Evolutionary conservation across 2,888 invertebrate genomes (phyloP).

Genomic region (Cerceris ruficornis): DNA sequence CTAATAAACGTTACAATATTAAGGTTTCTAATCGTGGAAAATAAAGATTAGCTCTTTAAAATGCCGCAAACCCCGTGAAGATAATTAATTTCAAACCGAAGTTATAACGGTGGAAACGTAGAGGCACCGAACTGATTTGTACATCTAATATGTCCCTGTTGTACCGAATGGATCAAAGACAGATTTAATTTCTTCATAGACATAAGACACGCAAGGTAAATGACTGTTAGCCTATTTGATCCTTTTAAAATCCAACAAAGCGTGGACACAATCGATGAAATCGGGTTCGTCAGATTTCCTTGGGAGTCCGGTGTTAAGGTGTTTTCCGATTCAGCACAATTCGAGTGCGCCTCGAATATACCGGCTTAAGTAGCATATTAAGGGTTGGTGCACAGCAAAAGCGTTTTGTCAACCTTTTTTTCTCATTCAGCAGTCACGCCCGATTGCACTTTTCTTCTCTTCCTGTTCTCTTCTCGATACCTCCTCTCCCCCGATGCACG

Average conservation of each 20-base stretch:
- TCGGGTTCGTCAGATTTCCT: not conserved
- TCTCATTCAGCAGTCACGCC: slow-evolving; percentile 43
- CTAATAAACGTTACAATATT: no score
- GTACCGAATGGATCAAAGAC: no score
- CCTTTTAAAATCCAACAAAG: not conserved
- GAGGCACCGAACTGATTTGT: no score
- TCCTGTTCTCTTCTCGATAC: slow-evolving; percentile 6
- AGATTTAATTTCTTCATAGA: no score
- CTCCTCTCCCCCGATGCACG: slow-evolving; percentile 2
- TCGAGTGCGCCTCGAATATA: slow-evolving; percentile 28
- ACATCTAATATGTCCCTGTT: no score
- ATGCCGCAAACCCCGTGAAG: no score
- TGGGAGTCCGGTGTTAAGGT: slow-evolving; percentile 4
- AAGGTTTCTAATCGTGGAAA: no score
- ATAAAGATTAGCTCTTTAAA: no score
- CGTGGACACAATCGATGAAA: not conserved
- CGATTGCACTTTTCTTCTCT: slow-evolving; percentile 32
- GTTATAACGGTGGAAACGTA: no score
- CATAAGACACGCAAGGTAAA: no score
- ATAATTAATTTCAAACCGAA: no score
- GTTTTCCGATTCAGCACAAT: slow-evolving; percentile 41
- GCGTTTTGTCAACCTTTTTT: slow-evolving; percentile 34
- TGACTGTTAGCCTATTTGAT: no score
- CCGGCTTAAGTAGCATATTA: slow-evolving; percentile 18
- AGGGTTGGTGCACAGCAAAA: slow-evolving; percentile 28